Percentiles rank a stretch among this genome's conserved stretches.
These are phyloP conservation scores for Myxocyprinus asiaticus DNA, from an alignment of 2,113 vertebrate genomes.

Conservation along the genomic window DNA sequence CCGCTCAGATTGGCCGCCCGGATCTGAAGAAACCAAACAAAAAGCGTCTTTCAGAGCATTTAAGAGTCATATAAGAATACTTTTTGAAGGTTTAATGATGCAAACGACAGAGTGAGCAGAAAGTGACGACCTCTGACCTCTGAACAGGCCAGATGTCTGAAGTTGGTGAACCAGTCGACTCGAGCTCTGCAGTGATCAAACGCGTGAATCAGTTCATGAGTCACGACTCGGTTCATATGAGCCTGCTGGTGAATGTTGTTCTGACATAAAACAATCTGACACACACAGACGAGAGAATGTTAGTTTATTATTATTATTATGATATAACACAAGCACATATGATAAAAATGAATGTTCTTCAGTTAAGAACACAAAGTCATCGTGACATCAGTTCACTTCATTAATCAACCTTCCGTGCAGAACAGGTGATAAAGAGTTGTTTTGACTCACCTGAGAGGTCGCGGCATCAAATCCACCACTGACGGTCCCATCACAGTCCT, in stretches of 20 bases:
- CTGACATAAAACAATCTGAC: constrained; percentile 94
- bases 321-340: too few relatives aligned
- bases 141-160: constrained; percentile 91
- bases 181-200: constrained; percentile 96
- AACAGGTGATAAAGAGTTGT: too few relatives aligned
- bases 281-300: constrained; percentile 19
- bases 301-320: too few relatives aligned
- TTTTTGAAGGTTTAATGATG: background rate
- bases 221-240: constrained; percentile 92
- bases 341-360: too few relatives aligned
- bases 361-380: too few relatives aligned
- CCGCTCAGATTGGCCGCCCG: constrained; percentile 96
- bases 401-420: too few relatives aligned
- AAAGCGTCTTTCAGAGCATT: too few relatives aligned
- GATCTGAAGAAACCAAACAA: constrained; percentile 75
- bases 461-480: constrained; percentile 91
- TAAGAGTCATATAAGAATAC: too few relatives aligned
- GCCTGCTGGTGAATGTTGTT: constrained; percentile 91
- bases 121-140: constrained; percentile 80
- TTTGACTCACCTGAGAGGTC: constrained; percentile 83
- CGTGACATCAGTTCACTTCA: too few relatives aligned
- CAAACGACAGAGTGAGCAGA: background rate
- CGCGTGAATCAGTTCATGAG: constrained; percentile 93
- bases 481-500: constrained; percentile 90
- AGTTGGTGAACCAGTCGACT: constrained; percentile 92